Percentiles rank a stretch among this genome's conserved stretches.
phyloP scores from a whole-genome alignment of 2,797 vertebrate genomes.

The Neopelma chrysocephalum region DNA sequence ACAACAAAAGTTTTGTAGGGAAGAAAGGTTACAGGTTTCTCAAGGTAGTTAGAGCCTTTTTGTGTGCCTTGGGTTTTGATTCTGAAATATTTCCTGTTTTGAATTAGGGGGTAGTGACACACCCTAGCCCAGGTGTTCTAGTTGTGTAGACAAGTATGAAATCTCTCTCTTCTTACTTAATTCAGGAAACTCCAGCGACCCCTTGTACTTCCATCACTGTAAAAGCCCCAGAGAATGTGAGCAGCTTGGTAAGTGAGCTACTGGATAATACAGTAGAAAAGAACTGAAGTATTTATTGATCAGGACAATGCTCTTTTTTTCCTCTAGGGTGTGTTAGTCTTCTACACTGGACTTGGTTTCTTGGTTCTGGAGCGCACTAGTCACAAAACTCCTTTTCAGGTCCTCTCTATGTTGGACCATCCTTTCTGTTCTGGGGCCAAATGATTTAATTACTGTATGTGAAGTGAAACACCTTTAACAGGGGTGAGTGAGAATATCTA shows the following conservation, averaged over 20 bases:
- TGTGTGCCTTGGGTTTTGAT: not conserved
- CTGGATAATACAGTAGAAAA: not conserved
- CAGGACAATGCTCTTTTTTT: not conserved
- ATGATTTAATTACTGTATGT: not conserved
- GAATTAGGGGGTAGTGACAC: not conserved
- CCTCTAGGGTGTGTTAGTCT: not conserved
- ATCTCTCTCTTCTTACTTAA: not conserved
- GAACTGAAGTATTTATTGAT: not conserved
- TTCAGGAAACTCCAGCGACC: not conserved
- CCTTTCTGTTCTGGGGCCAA: not conserved
- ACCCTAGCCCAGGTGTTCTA: not conserved
- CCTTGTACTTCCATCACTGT: not conserved
- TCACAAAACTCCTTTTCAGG: not conserved
- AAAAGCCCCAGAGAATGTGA: not conserved
- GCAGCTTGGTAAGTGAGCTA: not conserved
- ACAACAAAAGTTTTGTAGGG: not conserved
- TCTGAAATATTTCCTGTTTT: not conserved
- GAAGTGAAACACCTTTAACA: not conserved
- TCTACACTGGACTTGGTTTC: not conserved
- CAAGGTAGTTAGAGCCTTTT: fast-evolving
- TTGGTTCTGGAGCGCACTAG: not conserved
- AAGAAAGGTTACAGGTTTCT: not conserved
- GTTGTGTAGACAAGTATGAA: not conserved
- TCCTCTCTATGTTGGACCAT: not conserved
- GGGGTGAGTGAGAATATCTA: not conserved